Conservation (phyloP, 2,113 vertebrate species). For the Otis tarda region DNA sequence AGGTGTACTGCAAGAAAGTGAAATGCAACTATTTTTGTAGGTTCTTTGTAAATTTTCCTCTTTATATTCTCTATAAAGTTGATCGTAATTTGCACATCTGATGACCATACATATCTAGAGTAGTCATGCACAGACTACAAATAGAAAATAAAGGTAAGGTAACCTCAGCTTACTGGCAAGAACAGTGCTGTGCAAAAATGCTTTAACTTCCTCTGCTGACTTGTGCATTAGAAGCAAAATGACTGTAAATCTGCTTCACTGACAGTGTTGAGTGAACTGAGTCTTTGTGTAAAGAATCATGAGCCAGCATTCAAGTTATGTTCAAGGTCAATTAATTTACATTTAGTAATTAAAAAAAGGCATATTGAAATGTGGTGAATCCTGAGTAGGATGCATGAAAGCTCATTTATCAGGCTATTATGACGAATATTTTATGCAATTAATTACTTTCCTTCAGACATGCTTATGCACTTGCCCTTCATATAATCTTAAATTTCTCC, state of each 20-base stretch:
- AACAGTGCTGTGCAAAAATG: neutral
- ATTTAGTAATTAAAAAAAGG: conserved; percentile 62
- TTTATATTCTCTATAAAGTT: neutral
- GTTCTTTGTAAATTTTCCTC: neutral
- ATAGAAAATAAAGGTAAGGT: neutral
- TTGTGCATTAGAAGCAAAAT: neutral
- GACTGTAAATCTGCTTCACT: neutral
- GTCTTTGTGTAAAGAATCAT: conserved; percentile 14
- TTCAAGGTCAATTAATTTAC: conserved; percentile 61
- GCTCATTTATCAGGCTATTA: conserved; percentile 65
- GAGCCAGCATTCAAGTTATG: conserved; percentile 37
- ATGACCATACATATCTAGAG: neutral
- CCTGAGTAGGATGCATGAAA: conserved; percentile 40
- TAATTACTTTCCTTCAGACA: conserved; percentile 56
- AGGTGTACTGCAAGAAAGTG: neutral
- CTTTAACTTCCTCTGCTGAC: neutral
- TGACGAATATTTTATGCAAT: conserved; percentile 45
- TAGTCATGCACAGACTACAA: neutral
- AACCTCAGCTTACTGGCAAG: neutral
- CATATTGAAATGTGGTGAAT: conserved; percentile 56
- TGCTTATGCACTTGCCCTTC: conserved; percentile 15
- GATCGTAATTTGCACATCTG: neutral
- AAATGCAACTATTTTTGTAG: neutral
- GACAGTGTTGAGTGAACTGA: conserved; percentile 8
- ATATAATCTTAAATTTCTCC: neutral